A percentile compares a stretch with the other conserved stretches of the same genome.
These are phyloP conservation scores for Panopea generosa DNA, from an alignment of 2,888 invertebrate genomes.

Conservation along the genomic window DNA sequence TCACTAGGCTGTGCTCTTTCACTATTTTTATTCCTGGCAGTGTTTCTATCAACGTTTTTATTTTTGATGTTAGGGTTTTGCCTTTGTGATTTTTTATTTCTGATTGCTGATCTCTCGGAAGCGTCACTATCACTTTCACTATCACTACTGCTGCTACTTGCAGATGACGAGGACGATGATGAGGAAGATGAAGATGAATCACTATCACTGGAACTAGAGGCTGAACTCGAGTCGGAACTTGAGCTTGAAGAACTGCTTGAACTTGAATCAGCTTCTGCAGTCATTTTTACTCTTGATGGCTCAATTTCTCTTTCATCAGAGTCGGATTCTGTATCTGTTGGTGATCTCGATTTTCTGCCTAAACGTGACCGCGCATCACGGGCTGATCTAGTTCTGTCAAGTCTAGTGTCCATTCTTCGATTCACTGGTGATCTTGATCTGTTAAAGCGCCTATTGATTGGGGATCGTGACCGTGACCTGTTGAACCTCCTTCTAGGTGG, in stretches of 20 bases:
- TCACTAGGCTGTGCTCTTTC: not conserved
- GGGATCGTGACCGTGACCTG: slow-evolving; percentile 44
- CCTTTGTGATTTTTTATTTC: slow-evolving; percentile 54
- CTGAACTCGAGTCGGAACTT: slow-evolving; percentile 42
- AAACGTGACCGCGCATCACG: slow-evolving; percentile 52
- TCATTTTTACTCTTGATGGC: slow-evolving; percentile 14
- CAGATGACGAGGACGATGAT: slow-evolving; percentile 33
- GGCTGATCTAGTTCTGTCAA: slow-evolving; percentile 35
- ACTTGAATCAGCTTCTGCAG: slow-evolving; percentile 13
- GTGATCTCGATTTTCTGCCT: slow-evolving; percentile 53
- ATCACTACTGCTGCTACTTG: slow-evolving; percentile 12
- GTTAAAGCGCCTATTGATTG: not conserved
- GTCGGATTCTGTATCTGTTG: slow-evolving; percentile 43
- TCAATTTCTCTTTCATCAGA: slow-evolving; percentile 31
- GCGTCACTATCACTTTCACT: slow-evolving; percentile 56
- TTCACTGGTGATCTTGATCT: slow-evolving; percentile 21
- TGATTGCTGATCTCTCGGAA: slow-evolving; percentile 47
- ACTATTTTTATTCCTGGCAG: too few species aligned
- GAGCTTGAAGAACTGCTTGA: slow-evolving; percentile 34
- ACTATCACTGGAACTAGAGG: slow-evolving; percentile 27
- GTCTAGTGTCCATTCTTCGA: slow-evolving; percentile 3
- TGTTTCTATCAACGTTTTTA: not conserved
- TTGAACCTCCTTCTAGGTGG: slow-evolving; percentile 31
- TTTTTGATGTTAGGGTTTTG: not conserved
- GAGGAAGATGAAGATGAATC: slow-evolving; percentile 27